Base-by-base conservation (phyloP, 2,888 invertebrate species). In the Parapristionchus giblindavisi region DNA sequence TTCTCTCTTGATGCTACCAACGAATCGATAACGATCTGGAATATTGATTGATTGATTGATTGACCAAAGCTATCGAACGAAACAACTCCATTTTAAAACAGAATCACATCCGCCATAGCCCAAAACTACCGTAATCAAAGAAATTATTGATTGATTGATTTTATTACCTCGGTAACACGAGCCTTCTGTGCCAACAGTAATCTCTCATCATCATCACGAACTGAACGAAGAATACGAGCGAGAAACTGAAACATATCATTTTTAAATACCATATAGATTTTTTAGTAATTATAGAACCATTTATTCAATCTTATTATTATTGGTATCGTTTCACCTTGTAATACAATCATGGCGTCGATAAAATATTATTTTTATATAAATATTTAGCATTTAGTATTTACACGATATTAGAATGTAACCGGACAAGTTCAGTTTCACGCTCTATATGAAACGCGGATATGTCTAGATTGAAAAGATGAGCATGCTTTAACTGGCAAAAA, bases 21-120 rank as follows among this genome's bases (percentile, higher is more conserved):
- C 34, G 81, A 79, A 52, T 85, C 85, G 56, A 85, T 79, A 3
- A 82, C 79, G 71, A 82, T 79, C 77, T 81, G 68, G 29, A 54
- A 54, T 27, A 27, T 70, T 11, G 43, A 21, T 68, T 14, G 14
- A 48, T 48, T 48, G 48, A 21, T n/a, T n/a, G n/a, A n/a, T n/a
- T n/a, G n/a, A n/a, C n/a, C n/a, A n/a, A 8, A 43, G 17, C 43
- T 14, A 8, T 43, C 43, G 11, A 43, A 8, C 8, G 17, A 43
- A 14, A 43, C 17, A 8, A 43, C 43, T 14, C 43, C 43, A n/a
- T 43, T 43, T 43, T 43, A 43, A 8, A 8, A 43, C 11, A 43
- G 43, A 17, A 43, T 43, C 43, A 17, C 11, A 43, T 17, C 17
- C 8, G 11, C 17, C 43, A 14, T 43, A 17, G 43, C 56, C 8